phyloP scores from a whole-genome alignment of 2,888 invertebrate genomes.

The Cryptophagus acutangulus region DNA sequence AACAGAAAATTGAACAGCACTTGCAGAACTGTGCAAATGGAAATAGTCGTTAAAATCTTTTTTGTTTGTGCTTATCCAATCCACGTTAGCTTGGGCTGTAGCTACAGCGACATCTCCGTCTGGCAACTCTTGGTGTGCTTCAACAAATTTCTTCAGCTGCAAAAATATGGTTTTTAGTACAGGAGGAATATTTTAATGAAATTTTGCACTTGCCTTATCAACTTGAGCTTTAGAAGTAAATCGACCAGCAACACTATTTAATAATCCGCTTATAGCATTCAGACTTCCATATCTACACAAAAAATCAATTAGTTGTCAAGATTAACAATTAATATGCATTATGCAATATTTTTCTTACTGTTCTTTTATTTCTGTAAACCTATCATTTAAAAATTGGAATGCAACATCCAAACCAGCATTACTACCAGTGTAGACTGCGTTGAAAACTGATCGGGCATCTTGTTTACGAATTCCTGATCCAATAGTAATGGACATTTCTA shows the following conservation, averaged over 20 bases:
- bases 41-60: background rate
- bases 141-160: constrained; percentile 15
- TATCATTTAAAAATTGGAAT: constrained; percentile 50
- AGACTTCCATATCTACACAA: constrained; percentile 38
- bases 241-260: constrained; percentile 34
- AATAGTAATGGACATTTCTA: constrained; percentile 25
- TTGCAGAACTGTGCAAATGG: background rate
- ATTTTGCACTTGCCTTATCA: too few species aligned
- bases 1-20: too few species aligned
- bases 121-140: constrained; percentile 8
- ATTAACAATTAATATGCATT: background rate
- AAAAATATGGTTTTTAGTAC: too few species aligned
- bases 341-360: background rate
- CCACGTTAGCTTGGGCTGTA: constrained; percentile 8
- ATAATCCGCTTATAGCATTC: constrained; percentile 46
- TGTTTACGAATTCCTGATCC: constrained; percentile 47
- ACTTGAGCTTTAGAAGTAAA: constrained; percentile 34
- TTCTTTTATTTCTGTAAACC: constrained; percentile 35
- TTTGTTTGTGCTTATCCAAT: constrained; percentile 3
- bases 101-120: constrained; percentile 9
- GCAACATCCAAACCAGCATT: constrained; percentile 52
- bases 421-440: constrained; percentile 50
- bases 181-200: too few species aligned
- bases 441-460: constrained; percentile 47
- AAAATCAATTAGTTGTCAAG: background rate